Evolutionary conservation across 2,113 vertebrate genomes (phyloP).

Genomic region (Thunnus thynnus): DNA sequence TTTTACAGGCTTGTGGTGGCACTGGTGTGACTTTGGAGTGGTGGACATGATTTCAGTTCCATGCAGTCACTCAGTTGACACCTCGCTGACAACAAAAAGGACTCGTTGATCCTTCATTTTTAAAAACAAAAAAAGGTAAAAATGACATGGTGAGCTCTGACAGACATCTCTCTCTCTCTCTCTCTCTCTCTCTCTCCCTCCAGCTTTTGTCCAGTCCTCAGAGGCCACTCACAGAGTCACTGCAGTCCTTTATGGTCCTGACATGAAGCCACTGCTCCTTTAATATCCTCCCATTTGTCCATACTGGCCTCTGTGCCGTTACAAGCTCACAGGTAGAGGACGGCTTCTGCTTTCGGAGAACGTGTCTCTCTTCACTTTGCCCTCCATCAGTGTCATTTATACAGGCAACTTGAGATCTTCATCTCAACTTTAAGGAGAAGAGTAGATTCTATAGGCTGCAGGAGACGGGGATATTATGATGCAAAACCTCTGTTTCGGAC

Average conservation of each 20-base stretch:
- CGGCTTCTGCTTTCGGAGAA: conserved; percentile 12
- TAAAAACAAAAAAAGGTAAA: background rate
- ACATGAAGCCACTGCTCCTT: conserved; percentile 1
- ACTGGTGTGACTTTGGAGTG: conserved; percentile 58
- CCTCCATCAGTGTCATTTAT: conserved; percentile 7
- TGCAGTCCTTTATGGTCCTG: conserved; percentile 40
- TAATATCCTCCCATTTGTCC: conserved; percentile 23
- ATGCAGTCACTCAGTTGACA: conserved; percentile 52
- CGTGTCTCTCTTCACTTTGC: background rate
- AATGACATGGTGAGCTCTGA: conserved; percentile 40
- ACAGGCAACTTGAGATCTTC: conserved; percentile 9
- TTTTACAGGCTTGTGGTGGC: conserved; percentile 63
- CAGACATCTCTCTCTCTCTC: conserved; percentile 20
- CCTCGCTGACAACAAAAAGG: conserved; percentile 31
- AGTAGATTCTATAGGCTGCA: conserved; percentile 16
- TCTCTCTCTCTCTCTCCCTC: background rate
- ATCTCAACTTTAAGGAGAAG: conserved; percentile 18
- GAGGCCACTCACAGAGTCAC: conserved; percentile 22
- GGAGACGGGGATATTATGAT: background rate
- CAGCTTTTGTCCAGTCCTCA: conserved; percentile 28
- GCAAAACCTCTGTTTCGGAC: conserved; percentile 8
- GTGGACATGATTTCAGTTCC: conserved; percentile 40
- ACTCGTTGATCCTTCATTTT: conserved; percentile 49
- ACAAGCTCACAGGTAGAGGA: conserved; percentile 23
- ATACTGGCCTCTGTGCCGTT: conserved; percentile 15